Evolutionary conservation across 2,113 vertebrate genomes (phyloP), one percentile per base, ranked within the genome.

Genomic region (Centropristis striata): DNA sequence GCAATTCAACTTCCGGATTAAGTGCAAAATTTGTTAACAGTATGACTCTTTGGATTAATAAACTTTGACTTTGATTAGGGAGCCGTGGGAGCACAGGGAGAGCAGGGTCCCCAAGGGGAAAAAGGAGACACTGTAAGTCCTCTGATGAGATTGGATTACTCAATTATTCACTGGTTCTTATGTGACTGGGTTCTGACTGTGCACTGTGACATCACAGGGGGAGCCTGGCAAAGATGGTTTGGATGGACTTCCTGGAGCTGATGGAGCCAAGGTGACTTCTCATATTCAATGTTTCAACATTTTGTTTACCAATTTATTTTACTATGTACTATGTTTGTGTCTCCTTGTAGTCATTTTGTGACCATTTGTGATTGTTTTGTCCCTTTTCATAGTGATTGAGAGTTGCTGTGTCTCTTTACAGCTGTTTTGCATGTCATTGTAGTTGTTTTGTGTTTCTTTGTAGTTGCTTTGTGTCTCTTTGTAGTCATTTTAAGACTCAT

Each of bases 231-330:
- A 61, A 63, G 25, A 94, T 4, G 95, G 95, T 12, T 23, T 88
- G 32, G 77, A 95, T 85, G 95, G 95, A 69, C 47, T 78, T 61
- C 71, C 91, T 50, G 95, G 95, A 71, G 32, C 15, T 21, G 57
- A 90, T 41, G 95, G 95, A 21, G 76, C 84, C 25, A 96, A 96
- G 92, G 95, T 95, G 50, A 89, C n/a, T n/a, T n/a, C n/a, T n/a
- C n/a, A n/a, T n/a, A n/a, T n/a, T n/a, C n/a, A n/a, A n/a, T n/a
- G n/a, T n/a, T n/a, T n/a, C 41, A 5, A 32, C 32, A 32, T 6
- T 32, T 32, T n/a, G n/a, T 32, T 32, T 32, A 6, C 32, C 32
- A 4, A 32, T 32, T 32, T 4, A 6, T 32, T 32, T 32, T 6
- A 4, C 32, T 32, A 32, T 32, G 32, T 2, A 32, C 4, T 3